Base-by-base conservation (phyloP, 2,888 invertebrate genomes). In the Thereva unica region DNA sequence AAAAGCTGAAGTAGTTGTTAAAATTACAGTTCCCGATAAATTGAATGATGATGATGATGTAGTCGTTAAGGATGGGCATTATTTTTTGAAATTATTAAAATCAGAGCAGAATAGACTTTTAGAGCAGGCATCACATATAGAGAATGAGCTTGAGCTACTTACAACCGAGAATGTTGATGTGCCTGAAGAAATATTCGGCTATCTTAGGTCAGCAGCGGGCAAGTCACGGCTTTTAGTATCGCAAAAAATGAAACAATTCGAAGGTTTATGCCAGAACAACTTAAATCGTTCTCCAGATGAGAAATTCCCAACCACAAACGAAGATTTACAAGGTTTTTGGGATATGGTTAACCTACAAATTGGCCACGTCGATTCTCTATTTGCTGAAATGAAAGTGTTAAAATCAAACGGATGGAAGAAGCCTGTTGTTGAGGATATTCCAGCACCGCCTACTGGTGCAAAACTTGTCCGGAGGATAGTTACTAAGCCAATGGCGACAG, bases 241-340 rank as follows among this genome's bases (percentile, higher is more conserved):
- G 9, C 93, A 97, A 83, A 97, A 97, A 80, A 93, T 97, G 87
- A 91, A 93, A 80, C 97, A 97, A 80, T 97, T 97, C 80, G 88
- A 91, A 84, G 95, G 87, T 73, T 82, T 87, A 67, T 87, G 87
- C 78, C 84, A 86, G 80, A 86, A 87, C 75, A 85, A 87, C 74
- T 81, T 87, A 44, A 89, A 87, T 77, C 87, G 88, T 75, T 82
- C 85, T 4, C 85, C 85, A 35, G 90, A 88, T 70, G 94, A 94
- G 76, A 89, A 88, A 70, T 95, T 93, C 81, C 93, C 92, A 6
- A 96, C 96, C 6, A 95, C 94, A 1, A 83, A 87, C 71, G 90
- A 92, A 74, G 97, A 97, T 80, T 83, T 97, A 70, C 93, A 92
- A 75, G 97, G 97, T 0, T 97, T 97, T 83, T 97, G 97, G 97